phyloP scores from a whole-genome alignment of 2,888 invertebrate species.

The Drosophila neonasuta region DNA sequence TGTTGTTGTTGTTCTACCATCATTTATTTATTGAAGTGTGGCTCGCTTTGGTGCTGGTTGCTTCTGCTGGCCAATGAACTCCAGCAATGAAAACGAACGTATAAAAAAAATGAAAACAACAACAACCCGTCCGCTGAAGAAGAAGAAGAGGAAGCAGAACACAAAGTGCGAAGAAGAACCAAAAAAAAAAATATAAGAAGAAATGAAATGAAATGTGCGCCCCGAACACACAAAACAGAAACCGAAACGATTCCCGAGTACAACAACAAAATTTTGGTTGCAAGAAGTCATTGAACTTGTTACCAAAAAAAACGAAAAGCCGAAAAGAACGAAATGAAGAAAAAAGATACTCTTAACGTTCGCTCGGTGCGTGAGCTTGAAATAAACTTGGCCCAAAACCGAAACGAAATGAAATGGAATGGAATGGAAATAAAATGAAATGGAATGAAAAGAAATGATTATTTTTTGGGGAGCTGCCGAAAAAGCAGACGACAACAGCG shows the following conservation, averaged over 20 bases:
- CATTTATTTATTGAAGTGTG: constrained; percentile 71
- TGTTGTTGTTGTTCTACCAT: constrained; percentile 52
- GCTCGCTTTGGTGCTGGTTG: constrained; percentile 45
- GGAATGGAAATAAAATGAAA: constrained; percentile 50
- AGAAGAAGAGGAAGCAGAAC: constrained; percentile 27
- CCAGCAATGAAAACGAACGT: constrained; percentile 81
- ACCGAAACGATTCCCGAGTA: constrained; percentile 50
- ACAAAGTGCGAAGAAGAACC: constrained; percentile 50
- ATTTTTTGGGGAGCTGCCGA: constrained; percentile 6
- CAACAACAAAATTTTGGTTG: constrained; percentile 57
- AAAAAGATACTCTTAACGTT: constrained; percentile 37
- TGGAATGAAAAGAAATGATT: constrained; percentile 55
- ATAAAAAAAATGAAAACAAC: constrained; percentile 74
- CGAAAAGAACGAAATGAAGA: constrained; percentile 6
- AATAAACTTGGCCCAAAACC: constrained; percentile 71
- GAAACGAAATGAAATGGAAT: constrained; percentile 64
- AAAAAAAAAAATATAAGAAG: constrained; percentile 36
- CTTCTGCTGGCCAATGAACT: constrained; percentile 76
- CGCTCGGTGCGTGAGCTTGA: constrained; percentile 69
- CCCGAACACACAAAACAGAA: constrained; percentile 55
- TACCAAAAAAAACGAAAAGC: constrained; percentile 45
- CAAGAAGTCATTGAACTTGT: constrained; percentile 80
- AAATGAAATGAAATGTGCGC: constrained; percentile 35
- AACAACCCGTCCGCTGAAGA: constrained; percentile 41
- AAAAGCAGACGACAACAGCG: constrained; percentile 39